Base-by-base conservation (phyloP, 2,797 vertebrate genomes). In the Thaleichthys pacificus region DNA sequence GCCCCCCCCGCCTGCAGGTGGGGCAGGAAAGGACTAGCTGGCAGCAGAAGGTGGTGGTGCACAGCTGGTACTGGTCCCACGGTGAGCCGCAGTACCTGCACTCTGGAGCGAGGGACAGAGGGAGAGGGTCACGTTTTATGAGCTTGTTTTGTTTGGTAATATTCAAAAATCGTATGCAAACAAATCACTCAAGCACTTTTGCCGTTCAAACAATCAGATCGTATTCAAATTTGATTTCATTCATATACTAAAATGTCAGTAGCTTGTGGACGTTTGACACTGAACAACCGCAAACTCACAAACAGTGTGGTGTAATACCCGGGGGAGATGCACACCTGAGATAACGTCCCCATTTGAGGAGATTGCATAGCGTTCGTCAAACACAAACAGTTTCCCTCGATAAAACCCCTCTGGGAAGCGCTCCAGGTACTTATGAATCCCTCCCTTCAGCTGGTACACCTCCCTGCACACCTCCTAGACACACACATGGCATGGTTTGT, bases 371-470 rank as follows among this genome's bases (percentile, higher is more conserved):
- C 97, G 96, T 56, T 97, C 94, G 74, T 99, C 98, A 79, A 99
- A 99, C 57, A 99, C 97, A 82, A 99, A 99, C 61, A 99, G 93
- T 85, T 99, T 99, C 65, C 97, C 97, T 17, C 94, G 92, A 86
- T 96, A 99, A 91, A 96, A 98, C 15, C 98, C 98, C 5, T 97
- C 91, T 0, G 97, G 97, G 87, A 96, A 99, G 74, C 88, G 91
- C 86, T 99, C 97, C 84, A 99, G 88, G 82, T 99, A 99, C 79
- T 96, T 98, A 87, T 99, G 97, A 85, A 99, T 97, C 78, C 97
- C 98, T 28, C 98, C 97, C 86, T 96, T 97, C 71, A 99, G 94
- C 90, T 99, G 98, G 82, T 95, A 97, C 68, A 99, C 94, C 70
- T 96, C 96, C 83, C 93, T 96, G 88, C 98, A 99, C 42, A 97